Evolutionary conservation across 2,888 invertebrate species (phyloP).

Genomic region (Morinoia aosen): DNA sequence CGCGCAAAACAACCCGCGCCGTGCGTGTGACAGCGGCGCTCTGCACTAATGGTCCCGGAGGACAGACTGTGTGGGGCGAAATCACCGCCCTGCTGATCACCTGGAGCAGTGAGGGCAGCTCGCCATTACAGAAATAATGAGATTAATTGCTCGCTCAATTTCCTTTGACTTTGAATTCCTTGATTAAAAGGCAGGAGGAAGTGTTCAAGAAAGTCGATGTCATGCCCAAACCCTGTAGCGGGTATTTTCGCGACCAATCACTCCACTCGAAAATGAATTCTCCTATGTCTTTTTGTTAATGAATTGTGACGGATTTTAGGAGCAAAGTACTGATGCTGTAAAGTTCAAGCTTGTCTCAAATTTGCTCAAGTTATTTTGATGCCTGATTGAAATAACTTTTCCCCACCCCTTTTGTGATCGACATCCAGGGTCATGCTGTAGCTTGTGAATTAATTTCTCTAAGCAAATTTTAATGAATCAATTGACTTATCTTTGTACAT

Average conservation of each 20-base stretch:
- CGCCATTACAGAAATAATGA: constrained; percentile 25
- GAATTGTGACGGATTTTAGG: neutral
- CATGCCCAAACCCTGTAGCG: neutral
- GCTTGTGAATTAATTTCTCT: too few species aligned
- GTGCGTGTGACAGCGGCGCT: neutral
- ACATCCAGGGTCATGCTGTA: too few species aligned
- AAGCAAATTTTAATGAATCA: too few species aligned
- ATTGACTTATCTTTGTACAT: too few species aligned
- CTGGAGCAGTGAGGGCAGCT: constrained; percentile 1
- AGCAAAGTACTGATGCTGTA: neutral
- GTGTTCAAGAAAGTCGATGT: neutral
- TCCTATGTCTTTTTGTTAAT: neutral
- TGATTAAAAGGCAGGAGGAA: neutral
- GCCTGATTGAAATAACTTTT: too few species aligned
- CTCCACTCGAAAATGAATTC: neutral
- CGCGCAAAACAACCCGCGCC: neutral
- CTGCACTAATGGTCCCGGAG: neutral
- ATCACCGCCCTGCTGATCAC: constrained; percentile 1
- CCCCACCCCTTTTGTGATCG: too few species aligned
- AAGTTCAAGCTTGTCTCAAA: neutral
- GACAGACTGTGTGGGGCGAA: neutral
- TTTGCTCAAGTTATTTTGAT: neutral
- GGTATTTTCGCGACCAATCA: neutral
- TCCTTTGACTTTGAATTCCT: constrained; percentile 3
- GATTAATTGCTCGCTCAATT: constrained; percentile 26